These are phyloP conservation scores for Smittia aterrima DNA, from an alignment of 2,888 invertebrate species.

Conservation along the genomic window DNA sequence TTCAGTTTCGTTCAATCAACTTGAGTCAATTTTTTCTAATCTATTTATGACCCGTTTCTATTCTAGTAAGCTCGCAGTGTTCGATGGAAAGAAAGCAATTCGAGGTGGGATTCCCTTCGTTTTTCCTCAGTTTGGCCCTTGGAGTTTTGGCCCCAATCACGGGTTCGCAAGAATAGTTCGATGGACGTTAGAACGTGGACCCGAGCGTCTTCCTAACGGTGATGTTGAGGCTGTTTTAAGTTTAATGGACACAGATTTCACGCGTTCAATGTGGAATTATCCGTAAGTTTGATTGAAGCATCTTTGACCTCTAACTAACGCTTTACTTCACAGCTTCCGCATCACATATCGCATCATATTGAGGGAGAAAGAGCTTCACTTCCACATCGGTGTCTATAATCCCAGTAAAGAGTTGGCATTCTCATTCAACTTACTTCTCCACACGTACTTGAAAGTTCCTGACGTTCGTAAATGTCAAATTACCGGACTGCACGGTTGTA, in stretches of 20 bases:
- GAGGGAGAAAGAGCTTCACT: slow-evolving; percentile 87
- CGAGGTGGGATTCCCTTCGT: slow-evolving; percentile 96
- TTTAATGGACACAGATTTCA: slow-evolving; percentile 89
- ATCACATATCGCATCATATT: slow-evolving; percentile 89
- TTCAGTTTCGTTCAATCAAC: background rate
- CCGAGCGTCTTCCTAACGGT: slow-evolving; percentile 82
- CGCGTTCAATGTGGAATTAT: slow-evolving; percentile 92
- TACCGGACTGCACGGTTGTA: slow-evolving; percentile 86
- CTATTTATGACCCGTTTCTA: too few relatives aligned
- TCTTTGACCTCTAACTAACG: background rate
- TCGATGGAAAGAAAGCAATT: slow-evolving; percentile 94
- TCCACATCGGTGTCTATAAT: slow-evolving; percentile 90
- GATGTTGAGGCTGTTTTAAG: slow-evolving; percentile 91
- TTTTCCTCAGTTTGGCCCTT: slow-evolving; percentile 94
- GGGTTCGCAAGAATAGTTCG: slow-evolving; percentile 91
- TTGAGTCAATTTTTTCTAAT: background rate
- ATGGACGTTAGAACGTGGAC: slow-evolving; percentile 88
- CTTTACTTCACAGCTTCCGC: slow-evolving; percentile 66
- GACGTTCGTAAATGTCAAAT: slow-evolving; percentile 90
- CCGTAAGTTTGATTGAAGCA: slow-evolving; percentile 60
- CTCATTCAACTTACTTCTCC: slow-evolving; percentile 88
- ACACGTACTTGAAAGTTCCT: slow-evolving; percentile 94
- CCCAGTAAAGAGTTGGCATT: slow-evolving; percentile 88
- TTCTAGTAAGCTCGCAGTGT: slow-evolving; percentile 86
- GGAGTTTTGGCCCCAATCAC: slow-evolving; percentile 93